phyloP scores from a whole-genome alignment of 2,113 vertebrate species.

The Tyrannus savana region DNA sequence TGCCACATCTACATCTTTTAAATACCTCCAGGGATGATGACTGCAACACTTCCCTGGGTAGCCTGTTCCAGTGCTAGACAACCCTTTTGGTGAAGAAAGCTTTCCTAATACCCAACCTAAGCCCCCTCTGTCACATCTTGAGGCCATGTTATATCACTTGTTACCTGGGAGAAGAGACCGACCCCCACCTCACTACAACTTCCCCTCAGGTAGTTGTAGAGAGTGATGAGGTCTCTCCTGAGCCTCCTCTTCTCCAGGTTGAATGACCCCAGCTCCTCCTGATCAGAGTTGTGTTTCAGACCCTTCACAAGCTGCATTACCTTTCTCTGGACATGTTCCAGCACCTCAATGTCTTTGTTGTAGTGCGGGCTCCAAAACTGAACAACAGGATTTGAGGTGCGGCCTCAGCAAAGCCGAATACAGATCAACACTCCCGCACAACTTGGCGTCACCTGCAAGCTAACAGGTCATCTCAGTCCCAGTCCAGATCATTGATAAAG shows the following conservation, averaged over 20 bases:
- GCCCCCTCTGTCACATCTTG: background rate
- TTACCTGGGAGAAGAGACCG: background rate
- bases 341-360: background rate
- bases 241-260: background rate
- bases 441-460: background rate
- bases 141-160: background rate
- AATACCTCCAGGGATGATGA: background rate
- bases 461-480: background rate
- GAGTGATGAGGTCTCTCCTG: background rate
- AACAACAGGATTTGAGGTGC: background rate
- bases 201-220: background rate
- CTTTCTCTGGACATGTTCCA: background rate
- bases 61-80: background rate
- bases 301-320: fast-evolving
- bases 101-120: background rate
- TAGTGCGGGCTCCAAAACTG: background rate
- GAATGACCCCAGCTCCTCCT: background rate
- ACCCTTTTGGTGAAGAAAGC: fast-evolving
- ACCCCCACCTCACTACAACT: background rate
- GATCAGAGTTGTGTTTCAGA: background rate
- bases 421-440: background rate
- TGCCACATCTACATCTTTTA: background rate
- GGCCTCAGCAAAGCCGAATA: background rate
- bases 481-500: background rate
- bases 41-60: background rate